Percentiles rank a stretch among this genome's conserved stretches.
Conservation (phyloP, 2,797 vertebrate species). For the Neoniphon sammara region DNA sequence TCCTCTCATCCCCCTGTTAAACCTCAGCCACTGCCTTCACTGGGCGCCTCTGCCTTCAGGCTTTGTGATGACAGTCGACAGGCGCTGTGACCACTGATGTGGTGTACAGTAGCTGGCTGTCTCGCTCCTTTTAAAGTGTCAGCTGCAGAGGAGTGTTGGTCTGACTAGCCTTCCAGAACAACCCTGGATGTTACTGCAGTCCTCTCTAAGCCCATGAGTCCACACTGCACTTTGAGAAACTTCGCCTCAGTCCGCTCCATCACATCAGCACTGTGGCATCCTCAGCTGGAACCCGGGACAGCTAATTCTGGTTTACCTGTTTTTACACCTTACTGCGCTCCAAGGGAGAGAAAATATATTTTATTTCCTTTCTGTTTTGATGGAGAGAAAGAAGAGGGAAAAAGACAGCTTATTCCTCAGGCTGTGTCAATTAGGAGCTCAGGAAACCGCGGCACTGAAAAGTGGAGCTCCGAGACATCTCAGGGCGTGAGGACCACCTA, state of each 20-base stretch:
- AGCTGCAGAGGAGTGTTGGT: slow-evolving; percentile 10
- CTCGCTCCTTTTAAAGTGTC: slow-evolving; percentile 22
- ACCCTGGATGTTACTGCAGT: background rate
- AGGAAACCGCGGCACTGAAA: slow-evolving; percentile 20
- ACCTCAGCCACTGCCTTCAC: slow-evolving; percentile 13
- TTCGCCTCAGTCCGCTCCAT: slow-evolving; percentile 27
- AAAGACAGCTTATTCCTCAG: slow-evolving; percentile 29
- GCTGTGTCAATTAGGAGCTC: slow-evolving; percentile 37
- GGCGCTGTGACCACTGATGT: slow-evolving; percentile 36
- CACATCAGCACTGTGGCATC: slow-evolving; percentile 12
- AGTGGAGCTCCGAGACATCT: slow-evolving; percentile 9
- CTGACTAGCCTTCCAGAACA: slow-evolving; percentile 21
- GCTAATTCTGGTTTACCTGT: slow-evolving; percentile 49
- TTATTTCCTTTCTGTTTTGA: slow-evolving; percentile 19
- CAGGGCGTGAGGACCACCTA: slow-evolving; percentile 20
- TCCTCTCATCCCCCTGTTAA: slow-evolving; percentile 16
- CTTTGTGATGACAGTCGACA: slow-evolving; percentile 34
- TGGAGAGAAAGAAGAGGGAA: background rate
- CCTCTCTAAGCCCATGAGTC: slow-evolving; percentile 15
- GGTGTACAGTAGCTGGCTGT: background rate
- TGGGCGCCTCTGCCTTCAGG: slow-evolving; percentile 22
- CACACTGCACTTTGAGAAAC: slow-evolving; percentile 17
- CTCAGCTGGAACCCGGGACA: slow-evolving; percentile 17
- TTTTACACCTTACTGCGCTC: slow-evolving; percentile 53
- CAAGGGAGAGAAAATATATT: slow-evolving; percentile 21